Conservation (phyloP, 2,888 invertebrate genomes). For the Ormyrus labotus region DNA sequence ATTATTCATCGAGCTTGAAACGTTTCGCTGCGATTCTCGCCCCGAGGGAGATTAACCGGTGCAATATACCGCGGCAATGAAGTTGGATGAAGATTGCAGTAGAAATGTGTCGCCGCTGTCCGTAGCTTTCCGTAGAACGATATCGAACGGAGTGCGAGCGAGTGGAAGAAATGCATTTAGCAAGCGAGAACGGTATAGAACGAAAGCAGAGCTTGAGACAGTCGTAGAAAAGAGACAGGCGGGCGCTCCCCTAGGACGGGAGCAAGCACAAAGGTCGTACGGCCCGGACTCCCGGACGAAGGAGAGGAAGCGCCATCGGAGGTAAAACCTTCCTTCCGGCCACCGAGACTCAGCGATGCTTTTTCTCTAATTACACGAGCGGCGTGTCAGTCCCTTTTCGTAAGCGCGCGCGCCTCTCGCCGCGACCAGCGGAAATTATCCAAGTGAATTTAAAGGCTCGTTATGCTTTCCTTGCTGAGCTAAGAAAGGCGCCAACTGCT, state of each 20-base stretch:
- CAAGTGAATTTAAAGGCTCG: constrained; percentile 59
- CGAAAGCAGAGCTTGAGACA: not conserved
- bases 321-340: constrained; percentile 62
- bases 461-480: constrained; percentile 51
- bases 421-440: constrained; percentile 58
- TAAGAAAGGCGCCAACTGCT: too few relatives aligned
- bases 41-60: too few relatives aligned
- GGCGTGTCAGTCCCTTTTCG: constrained; percentile 42
- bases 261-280: constrained; percentile 5
- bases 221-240: constrained; percentile 2
- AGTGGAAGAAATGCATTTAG: constrained; percentile 43
- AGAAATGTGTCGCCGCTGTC: not conserved
- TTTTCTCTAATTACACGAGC: constrained; percentile 62
- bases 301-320: constrained; percentile 57
- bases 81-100: constrained; percentile 4
- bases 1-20: too few relatives aligned
- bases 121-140: not conserved
- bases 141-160: not conserved
- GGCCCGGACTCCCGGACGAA: constrained; percentile 19
- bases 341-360: constrained; percentile 51
- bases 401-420: constrained; percentile 51
- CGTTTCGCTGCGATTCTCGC: too few relatives aligned
- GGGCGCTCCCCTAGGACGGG: constrained; percentile 10
- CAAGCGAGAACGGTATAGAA: constrained; percentile 19
- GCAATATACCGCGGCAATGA: not conserved